Evolutionary conservation across 1,140 invertebrate genomes (phyloP), one percentile per base, ranked within the genome.

Genomic region (Bombus waltoni): DNA sequence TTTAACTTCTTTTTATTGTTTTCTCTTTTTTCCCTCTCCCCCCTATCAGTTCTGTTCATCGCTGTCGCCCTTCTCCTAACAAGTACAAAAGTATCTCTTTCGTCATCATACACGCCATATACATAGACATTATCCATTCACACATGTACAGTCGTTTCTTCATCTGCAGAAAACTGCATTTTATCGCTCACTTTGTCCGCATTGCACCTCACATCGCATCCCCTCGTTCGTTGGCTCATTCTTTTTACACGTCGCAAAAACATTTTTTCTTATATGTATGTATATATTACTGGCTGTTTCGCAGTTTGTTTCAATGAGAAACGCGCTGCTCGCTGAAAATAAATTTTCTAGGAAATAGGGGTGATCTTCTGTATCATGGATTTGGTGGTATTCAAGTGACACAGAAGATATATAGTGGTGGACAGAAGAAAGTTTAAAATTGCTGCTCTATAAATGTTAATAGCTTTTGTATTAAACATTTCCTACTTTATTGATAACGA

Each of bases 211-310:
- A 66, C 65, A 80, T 70, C 53, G 53, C 81, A 81, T 89, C 70
- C 78, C 72, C 74, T 76, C 65, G 65, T 87, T 91, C 74, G 83
- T 87, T 91, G 65, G 65, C 76, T 86, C 85, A 80, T 86, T 71
- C 6, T 81, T 81, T 62, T 81, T 86, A 76, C 80, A 82, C 80
- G 72, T 81, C 85, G 80, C 71, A 73, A 66, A 22, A 28, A 78
- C 65, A 72, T 75, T 62, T 35, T 75, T 42, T 80, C 68, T 85
- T 80, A 32, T 80, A 32, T 80, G 22, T 80, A 4, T 47, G 44
- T 72, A 44, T 47, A 57, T 77, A 42, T 85, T 57, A 35, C 18
- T 11, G 65, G 62, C 38, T 79, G 38, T 81, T 75, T 35, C 66
- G 25, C 13, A 38, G 32, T 11, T 5, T 5, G 9, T 40, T 13